Base-by-base conservation (phyloP, 2,797 vertebrate genomes). In the Scarus forsteni region DNA sequence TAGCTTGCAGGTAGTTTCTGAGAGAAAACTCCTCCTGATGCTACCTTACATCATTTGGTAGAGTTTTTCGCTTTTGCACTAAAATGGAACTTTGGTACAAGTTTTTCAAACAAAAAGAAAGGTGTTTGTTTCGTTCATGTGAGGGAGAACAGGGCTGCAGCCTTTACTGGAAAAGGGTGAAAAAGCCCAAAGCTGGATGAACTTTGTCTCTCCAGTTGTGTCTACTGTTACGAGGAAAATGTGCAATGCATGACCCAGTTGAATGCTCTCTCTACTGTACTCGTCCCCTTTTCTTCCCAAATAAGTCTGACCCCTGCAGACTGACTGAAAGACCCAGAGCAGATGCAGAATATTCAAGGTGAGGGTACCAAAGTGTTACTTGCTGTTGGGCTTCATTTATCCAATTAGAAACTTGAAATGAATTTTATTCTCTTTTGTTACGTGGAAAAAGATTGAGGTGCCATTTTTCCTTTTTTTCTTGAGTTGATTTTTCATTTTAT, bases 231-330 rank as follows among this genome's bases (percentile, higher is more conserved):
- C 84, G 77, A 93, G 94, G 95, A 81, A 90, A 94, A 93, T 93
- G 96, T 98, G 96, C 97, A 97, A 97, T 98, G 96, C 96, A 95
- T 95, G 94, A 94, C 94, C 95, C 90, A 93, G 89, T 73, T 79
- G 80, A 94, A 94, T 92, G 88, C 89, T 88, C 83, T 88, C 83
- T 90, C 85, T 90, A 85, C 91, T 93, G 91, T 86, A 87, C 64
- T 66, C 35, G 66, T 73, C 83, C 70, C 60, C 7, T 71, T 66
- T 35, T 55, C 45, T 77, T 55, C 73, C 60, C 44, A 52, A 55
- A 48, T 70, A 70, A 50, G 67, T 79, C 75, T 71, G 61, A 81
- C 62, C 71, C 67, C 54, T 83, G 42, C 66, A 63, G 89, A 84
- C 90, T 70, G 77, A 89, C 88, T 83, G 92, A 87, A 91, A 91